Base-by-base conservation (phyloP, 1,140 invertebrate species). In the Penaeus vannamei region DNA sequence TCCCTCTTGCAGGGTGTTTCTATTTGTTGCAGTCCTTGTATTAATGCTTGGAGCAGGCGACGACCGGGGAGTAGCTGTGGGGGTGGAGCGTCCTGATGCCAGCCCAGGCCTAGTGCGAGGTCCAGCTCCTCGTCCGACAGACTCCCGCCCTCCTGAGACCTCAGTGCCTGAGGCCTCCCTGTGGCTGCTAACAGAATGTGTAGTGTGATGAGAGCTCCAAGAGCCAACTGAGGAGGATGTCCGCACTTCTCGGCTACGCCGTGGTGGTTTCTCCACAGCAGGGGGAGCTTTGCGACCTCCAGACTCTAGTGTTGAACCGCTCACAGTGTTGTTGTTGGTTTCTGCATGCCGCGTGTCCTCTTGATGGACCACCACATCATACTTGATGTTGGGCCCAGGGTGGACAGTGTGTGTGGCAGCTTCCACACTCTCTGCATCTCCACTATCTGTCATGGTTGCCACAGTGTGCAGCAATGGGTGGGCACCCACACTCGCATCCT, bases 371-470 rank as follows among this genome's bases (percentile, higher is more conserved):
- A 91, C 86, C 2, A 91, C 90, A 77, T 91, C 88, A 42, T 91
- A 91, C n/a, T 91, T 91, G 17, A 91, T 85, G 79, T 91, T 91
- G 7, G 90, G 90, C 2, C 90, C 90, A 5, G 86, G 85, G 80
- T 91, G 90, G 1, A 91, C 90, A 53, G 83, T 86, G 80, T 87
- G 89, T 3, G 88, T 90, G 62, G 90, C 84, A 59, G 80, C 87
- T 23, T 90, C 88, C n/a, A 23, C 81, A 23, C 14, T 22, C 8
- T 87, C 87, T 32, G 23, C 64, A 36, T 22, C 80, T 5, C 29
- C 85, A 26, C 64, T 69, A 17, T 61, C 86, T 29, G 86, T 84
- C 66, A 91, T 89, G 22, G 87, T 86, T 0, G 72, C 66, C 19
- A 77, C 83, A 36, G 29, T 69, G n/a, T 61, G 23, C 14, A 82